These are phyloP conservation scores for Pyrgilauda ruficollis DNA, from an alignment of 2,113 vertebrate genomes.

Conservation along the genomic window DNA sequence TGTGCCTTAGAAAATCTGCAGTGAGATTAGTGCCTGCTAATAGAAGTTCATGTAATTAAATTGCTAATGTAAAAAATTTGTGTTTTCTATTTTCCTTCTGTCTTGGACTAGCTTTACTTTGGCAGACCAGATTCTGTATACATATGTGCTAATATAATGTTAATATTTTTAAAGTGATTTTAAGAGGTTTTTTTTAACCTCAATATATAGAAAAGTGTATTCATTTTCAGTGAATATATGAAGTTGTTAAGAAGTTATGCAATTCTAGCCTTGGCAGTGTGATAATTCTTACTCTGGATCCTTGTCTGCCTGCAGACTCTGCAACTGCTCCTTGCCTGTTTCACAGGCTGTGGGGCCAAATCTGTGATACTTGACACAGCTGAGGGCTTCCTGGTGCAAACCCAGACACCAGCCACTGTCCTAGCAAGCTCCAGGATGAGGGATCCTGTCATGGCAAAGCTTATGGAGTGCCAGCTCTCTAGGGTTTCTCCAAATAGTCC, in stretches of 20 bases:
- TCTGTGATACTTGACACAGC: not conserved
- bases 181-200: not conserved
- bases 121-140: not conserved
- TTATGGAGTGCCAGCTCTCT: not conserved
- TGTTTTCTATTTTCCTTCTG: not conserved
- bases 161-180: not conserved
- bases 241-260: not conserved
- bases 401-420: not conserved
- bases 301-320: not conserved
- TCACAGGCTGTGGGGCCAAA: not conserved
- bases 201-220: not conserved
- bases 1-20: not conserved
- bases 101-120: not conserved
- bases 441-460: not conserved
- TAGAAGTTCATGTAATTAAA: not conserved
- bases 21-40: not conserved
- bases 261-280: not conserved
- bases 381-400: not conserved
- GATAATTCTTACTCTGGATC: not conserved
- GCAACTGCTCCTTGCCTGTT: accelerated
- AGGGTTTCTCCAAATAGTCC: not conserved
- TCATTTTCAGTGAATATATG: not conserved
- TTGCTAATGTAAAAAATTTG: not conserved
- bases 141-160: not conserved
- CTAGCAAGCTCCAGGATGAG: not conserved